Evolutionary conservation across 2,797 vertebrate species (phyloP), one percentile per base, ranked within the genome.

Genomic region (Eleutherodactylus coqui): DNA sequence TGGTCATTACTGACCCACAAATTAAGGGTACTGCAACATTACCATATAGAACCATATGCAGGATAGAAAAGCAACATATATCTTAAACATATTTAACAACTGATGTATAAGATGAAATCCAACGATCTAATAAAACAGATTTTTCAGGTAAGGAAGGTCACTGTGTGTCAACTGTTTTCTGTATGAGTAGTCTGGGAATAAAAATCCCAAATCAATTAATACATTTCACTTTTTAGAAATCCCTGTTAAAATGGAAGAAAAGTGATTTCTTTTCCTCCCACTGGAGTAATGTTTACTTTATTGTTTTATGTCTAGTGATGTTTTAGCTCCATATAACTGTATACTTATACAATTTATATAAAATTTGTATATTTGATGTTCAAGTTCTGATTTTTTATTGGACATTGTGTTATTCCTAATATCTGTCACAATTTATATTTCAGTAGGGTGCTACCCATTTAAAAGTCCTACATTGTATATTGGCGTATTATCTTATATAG

Each of bases 161-260:
- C 45, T 29, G 17, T 79, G 14, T 60, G 27, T 29, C 45, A 49
- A 14, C 36, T 75, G 53, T 60, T 75, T 85, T 87, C 87, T 78
- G 27, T 77, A 88, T 89, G 0, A 19, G 84, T 1, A 45, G 17
- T 0, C 76, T 64, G 70, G 88, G 90, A 85, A 91, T 87, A 86
- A 78, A 47, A 87, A 89, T 89, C 90, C 84, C 69, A 73, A 92
- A 93, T 96, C 94, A 79, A 93, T 94, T 90, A 2, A 85, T 88
- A 82, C 81, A 86, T 92, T 78, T 90, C 88, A 90, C 88, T 94
- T 91, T 92, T 94, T 94, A 94, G 91, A 91, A 90, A 93, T 92
- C 92, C 88, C 86, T 77, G 75, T 79, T 91, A 90, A 90, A 77
- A n/a, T 49, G 90, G 91, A 79, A 24, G 38, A 91, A 91, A 62